Evolutionary conservation across 2,888 invertebrate species (phyloP).

Genomic region (Tenthredo scrophulariae): DNA sequence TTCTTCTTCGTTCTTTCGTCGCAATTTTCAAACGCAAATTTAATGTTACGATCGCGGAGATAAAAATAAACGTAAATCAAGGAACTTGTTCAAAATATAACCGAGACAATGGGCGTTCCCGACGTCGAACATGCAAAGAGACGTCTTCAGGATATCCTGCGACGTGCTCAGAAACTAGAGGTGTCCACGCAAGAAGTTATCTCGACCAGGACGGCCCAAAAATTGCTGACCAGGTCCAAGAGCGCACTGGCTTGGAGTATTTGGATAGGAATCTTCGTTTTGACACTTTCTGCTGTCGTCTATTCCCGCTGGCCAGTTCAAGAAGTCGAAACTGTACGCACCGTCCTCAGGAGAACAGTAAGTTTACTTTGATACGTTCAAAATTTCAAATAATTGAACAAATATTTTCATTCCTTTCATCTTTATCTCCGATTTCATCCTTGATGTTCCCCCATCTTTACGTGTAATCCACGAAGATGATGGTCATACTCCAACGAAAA

Average conservation of each 20-base stretch:
- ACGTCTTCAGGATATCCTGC: constrained; percentile 70
- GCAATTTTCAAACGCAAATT: background rate
- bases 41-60: constrained; percentile 1
- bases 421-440: background rate
- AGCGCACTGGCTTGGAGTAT: constrained; percentile 69
- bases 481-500: background rate
- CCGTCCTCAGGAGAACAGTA: constrained; percentile 73
- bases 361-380: constrained; percentile 55
- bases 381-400: background rate
- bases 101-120: constrained; percentile 67
- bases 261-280: constrained; percentile 68
- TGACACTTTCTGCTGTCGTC: constrained; percentile 68
- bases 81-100: constrained; percentile 1
- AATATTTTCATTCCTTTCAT: background rate
- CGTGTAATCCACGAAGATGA: background rate
- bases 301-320: constrained; percentile 74
- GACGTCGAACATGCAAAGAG: constrained; percentile 72
- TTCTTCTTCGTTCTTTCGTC: background rate
- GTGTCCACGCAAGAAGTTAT: constrained; percentile 69
- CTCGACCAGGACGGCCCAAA: constrained; percentile 69
- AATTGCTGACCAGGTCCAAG: constrained; percentile 70
- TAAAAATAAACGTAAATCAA: background rate
- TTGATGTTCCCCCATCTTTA: background rate
- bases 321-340: constrained; percentile 73
- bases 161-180: constrained; percentile 70